phyloP scores from a whole-genome alignment of 2,888 invertebrate genomes.

The Lasioglossum pauxillum region DNA sequence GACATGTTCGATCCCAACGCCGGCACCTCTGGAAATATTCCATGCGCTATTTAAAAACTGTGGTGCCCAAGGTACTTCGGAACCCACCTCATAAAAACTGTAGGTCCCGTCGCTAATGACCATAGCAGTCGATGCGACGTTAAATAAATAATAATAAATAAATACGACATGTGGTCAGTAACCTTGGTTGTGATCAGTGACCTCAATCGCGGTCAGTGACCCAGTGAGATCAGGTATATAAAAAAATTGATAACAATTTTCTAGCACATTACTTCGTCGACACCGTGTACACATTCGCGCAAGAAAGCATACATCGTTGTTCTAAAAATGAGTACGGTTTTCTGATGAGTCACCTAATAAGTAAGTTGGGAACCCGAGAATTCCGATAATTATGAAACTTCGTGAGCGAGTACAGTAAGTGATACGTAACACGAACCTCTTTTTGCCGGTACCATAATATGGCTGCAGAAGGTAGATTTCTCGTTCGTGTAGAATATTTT shows the following conservation, averaged over 20 bases:
- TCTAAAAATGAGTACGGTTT: neutral
- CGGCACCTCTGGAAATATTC: too few species aligned
- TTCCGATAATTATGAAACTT: neutral
- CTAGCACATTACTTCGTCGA: neutral
- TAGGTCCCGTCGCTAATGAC: too few species aligned
- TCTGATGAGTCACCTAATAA: neutral
- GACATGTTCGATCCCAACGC: too few species aligned
- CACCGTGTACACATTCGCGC: neutral
- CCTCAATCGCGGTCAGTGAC: neutral
- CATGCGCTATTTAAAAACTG: too few species aligned
- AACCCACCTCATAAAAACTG: too few species aligned
- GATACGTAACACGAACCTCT: conserved; percentile 1
- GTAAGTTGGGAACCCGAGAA: neutral
- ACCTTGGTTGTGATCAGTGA: too few species aligned
- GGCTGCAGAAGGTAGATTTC: neutral
- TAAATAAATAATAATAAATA: too few species aligned
- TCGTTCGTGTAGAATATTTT: neutral
- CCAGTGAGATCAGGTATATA: neutral
- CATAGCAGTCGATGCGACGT: too few species aligned
- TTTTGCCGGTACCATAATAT: neutral
- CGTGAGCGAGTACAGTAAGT: neutral
- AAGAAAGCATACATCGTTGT: neutral
- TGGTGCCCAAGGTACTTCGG: too few species aligned
- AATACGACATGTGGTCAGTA: too few species aligned
- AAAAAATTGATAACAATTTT: neutral